These are phyloP conservation scores for rat (Rattus norvegicus) DNA, from an alignment of 2,113 vertebrate species.

Conservation along the genomic window DNA sequence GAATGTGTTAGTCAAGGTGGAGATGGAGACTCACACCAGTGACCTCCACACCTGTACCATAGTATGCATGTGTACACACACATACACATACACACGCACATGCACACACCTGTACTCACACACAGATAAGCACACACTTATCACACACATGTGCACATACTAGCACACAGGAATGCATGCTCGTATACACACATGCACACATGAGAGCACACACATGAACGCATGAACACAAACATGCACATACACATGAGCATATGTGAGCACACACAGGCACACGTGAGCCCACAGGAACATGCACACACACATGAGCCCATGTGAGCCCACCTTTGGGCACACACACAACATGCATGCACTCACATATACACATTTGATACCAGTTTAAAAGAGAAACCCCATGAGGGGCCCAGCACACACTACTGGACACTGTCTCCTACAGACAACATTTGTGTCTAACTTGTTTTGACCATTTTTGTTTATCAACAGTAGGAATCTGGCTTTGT, in stretches of 20 bases:
- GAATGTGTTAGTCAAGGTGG: too few relatives aligned
- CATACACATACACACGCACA: not conserved
- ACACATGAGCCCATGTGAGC: too few relatives aligned
- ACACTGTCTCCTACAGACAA: not conserved
- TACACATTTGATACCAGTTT: not conserved
- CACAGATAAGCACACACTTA: not conserved
- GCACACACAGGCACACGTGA: too few relatives aligned
- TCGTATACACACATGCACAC: not conserved
- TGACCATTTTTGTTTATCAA: not conserved
- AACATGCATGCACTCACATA: not conserved
- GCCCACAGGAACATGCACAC: not conserved
- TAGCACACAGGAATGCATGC: not conserved
- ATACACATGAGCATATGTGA: too few relatives aligned
- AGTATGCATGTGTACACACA: not conserved
- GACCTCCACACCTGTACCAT: not conserved
- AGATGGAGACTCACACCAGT: too few relatives aligned
- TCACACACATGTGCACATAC: not conserved
- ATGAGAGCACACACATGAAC: not conserved
- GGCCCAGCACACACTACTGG: not conserved
- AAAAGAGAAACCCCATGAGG: not conserved
- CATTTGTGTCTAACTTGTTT: constrained; percentile 46
- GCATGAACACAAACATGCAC: too few relatives aligned
- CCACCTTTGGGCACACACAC: not conserved
- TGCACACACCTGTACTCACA: not conserved
- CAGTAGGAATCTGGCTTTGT: constrained; percentile 13